phyloP scores from a whole-genome alignment of 2,888 invertebrate genomes.

The Acleris laterana region DNA sequence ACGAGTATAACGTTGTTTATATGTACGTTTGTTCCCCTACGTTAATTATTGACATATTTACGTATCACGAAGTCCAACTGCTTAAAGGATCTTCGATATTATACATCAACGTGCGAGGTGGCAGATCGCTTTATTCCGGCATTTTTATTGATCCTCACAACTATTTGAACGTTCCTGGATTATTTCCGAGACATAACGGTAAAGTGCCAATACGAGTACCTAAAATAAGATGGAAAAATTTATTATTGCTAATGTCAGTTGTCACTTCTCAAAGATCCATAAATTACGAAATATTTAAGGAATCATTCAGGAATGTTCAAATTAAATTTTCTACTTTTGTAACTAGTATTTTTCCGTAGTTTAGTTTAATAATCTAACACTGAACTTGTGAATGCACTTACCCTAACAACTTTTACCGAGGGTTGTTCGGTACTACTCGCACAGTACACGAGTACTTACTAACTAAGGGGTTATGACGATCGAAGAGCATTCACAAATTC shows the following conservation, averaged over 20 bases:
- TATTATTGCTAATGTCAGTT: no score
- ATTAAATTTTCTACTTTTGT: constrained; percentile 53
- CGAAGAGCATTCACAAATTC: constrained; percentile 47
- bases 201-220: background rate
- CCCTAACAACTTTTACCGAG: no score
- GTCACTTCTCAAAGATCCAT: background rate
- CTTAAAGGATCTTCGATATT: no score
- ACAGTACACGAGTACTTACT: background rate
- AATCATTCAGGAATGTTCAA: constrained; percentile 46
- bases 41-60: no score
- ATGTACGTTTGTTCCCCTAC: no score
- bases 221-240: no score
- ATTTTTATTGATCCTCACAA: constrained; percentile 46
- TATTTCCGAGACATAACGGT: background rate
- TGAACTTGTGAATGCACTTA: constrained; percentile 34
- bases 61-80: no score
- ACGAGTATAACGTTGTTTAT: no score
- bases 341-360: constrained; percentile 52
- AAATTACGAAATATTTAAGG: background rate
- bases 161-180: constrained; percentile 47
- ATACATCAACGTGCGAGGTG: constrained; percentile 48
- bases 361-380: constrained; percentile 46
- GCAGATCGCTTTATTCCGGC: constrained; percentile 55
- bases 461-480: background rate
- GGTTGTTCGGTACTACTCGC: no score